These are phyloP conservation scores for Pseudobourletiella spinata DNA, from an alignment of 1,140 invertebrate genomes.

Conservation along the genomic window DNA sequence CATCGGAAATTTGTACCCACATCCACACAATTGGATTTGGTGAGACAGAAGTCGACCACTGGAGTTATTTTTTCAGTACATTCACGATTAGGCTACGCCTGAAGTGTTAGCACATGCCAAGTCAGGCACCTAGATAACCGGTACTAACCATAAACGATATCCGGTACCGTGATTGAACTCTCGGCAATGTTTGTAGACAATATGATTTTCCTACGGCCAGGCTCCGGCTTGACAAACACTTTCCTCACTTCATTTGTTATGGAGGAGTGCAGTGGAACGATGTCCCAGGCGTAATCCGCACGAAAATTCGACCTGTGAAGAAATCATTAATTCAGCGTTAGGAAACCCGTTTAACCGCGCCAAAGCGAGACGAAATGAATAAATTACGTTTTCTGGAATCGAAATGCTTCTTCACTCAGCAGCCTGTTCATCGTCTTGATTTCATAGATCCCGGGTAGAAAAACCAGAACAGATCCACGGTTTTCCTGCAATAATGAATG, in stretches of 20 bases:
- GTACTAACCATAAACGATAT: constrained; percentile 70
- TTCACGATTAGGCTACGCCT: too few relatives aligned
- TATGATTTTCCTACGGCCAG: constrained; percentile 68
- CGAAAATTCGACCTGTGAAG: too few relatives aligned
- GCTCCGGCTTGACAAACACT: constrained; percentile 52
- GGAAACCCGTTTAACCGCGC: too few relatives aligned
- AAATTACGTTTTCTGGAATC: too few relatives aligned
- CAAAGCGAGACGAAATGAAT: too few relatives aligned
- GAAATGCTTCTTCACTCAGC: constrained; percentile 14
- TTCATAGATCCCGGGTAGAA: constrained; percentile 75
- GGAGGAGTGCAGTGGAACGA: constrained; percentile 60
- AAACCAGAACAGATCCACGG: constrained; percentile 66
- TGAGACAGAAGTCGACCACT: constrained; percentile 95
- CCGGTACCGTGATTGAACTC: constrained; percentile 89
- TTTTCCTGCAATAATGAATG: constrained; percentile 1
- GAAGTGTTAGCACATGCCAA: too few relatives aligned
- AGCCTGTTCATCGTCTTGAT: constrained; percentile 47
- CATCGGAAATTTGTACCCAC: constrained; percentile 64
- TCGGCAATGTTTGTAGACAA: constrained; percentile 94
- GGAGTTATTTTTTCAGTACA: too few relatives aligned
- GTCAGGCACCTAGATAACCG: too few relatives aligned
- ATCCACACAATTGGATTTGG: constrained; percentile 69
- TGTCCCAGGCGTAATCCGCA: constrained; percentile 38
- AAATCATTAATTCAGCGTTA: too few relatives aligned
- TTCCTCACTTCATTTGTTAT: constrained; percentile 54